phyloP scores from a whole-genome alignment of 2,888 invertebrate genomes.

The Tridacna crocea region DNA sequence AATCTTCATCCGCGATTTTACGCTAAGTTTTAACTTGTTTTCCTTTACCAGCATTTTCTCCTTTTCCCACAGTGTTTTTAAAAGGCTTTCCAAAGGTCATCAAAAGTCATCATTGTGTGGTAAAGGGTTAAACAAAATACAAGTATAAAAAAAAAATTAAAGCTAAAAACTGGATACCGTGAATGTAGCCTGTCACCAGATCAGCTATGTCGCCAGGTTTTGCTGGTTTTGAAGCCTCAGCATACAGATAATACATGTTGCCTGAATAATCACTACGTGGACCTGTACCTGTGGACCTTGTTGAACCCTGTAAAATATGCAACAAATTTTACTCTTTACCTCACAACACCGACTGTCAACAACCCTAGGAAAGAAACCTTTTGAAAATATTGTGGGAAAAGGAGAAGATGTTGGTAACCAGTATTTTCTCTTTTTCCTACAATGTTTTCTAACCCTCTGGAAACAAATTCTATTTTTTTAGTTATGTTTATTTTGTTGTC shows the following conservation, averaged over 20 bases:
- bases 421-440: too few relatives aligned
- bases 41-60: too few relatives aligned
- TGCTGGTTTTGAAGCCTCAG: not conserved
- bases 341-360: not conserved
- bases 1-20: too few relatives aligned
- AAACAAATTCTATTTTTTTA: too few relatives aligned
- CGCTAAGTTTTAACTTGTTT: too few relatives aligned
- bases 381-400: too few relatives aligned
- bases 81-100: too few relatives aligned
- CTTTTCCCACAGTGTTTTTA: too few relatives aligned
- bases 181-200: not conserved
- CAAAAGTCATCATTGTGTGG: not conserved
- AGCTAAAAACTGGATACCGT: not conserved
- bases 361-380: too few relatives aligned
- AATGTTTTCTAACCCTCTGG: too few relatives aligned
- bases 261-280: not conserved
- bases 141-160: not conserved
- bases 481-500: too few relatives aligned
- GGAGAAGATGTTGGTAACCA: too few relatives aligned
- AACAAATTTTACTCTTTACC: not conserved
- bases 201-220: not conserved
- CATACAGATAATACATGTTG: not conserved
- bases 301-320: not conserved
- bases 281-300: not conserved
- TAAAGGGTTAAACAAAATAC: constrained; percentile 3